Conservation (phyloP, 2,113 vertebrate species). For the Chaetodon auriga region DNA sequence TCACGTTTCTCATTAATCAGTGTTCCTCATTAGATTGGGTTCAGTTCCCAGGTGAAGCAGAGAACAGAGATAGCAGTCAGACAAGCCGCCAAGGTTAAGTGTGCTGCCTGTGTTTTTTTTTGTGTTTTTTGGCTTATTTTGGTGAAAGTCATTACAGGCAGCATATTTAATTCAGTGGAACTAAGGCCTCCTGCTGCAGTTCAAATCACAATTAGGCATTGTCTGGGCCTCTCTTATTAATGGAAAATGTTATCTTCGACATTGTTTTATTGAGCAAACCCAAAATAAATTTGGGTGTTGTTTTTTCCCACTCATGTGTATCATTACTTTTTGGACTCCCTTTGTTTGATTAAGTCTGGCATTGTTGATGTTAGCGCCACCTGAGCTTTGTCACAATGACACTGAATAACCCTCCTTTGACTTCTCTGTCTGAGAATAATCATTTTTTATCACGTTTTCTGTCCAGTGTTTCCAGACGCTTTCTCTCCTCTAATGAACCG, state of each 20-base stretch:
- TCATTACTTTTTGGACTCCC: neutral
- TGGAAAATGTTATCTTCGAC: slow-evolving; percentile 17
- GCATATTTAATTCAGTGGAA: slow-evolving; percentile 41
- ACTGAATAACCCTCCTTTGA: neutral
- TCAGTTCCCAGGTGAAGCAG: slow-evolving; percentile 60
- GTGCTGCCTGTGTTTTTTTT: slow-evolving; percentile 9
- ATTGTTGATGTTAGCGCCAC: neutral
- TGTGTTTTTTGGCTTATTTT: slow-evolving; percentile 21
- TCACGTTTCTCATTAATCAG: slow-evolving; percentile 66
- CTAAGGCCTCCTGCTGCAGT: slow-evolving; percentile 7
- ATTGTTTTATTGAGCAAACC: neutral
- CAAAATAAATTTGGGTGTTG: neutral
- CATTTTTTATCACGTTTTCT: neutral
- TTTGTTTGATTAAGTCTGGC: neutral
- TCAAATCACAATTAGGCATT: slow-evolving; percentile 22
- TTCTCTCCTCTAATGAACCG: slow-evolving; percentile 40
- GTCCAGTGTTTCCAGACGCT: no score
- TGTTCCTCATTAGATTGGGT: slow-evolving; percentile 67
- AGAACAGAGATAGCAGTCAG: slow-evolving; percentile 49
- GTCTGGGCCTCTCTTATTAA: slow-evolving; percentile 15
- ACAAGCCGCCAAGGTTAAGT: slow-evolving; percentile 59
- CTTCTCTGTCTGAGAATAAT: slow-evolving; percentile 4
- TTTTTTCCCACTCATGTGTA: neutral
- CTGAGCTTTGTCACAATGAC: neutral
- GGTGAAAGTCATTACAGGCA: slow-evolving; percentile 42